Base-by-base conservation (phyloP, 2,113 vertebrate species). In the Charadrius vociferus region DNA sequence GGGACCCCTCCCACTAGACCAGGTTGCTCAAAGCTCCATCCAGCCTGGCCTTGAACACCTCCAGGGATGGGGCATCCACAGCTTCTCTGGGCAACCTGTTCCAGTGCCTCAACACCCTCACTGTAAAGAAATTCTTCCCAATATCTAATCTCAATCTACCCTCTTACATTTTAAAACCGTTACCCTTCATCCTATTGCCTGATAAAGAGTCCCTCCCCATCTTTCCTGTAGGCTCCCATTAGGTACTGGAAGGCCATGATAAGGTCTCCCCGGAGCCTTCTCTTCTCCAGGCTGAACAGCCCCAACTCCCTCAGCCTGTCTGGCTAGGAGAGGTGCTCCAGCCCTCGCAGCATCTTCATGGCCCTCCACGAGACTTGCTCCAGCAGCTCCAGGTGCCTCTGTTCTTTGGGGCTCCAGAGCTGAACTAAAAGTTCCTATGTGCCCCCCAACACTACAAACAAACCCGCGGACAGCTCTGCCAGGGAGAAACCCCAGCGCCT, bases 401-500 rank as follows among this genome's bases (percentile, higher is more conserved):
- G 30, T 30, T 20, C 4, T 7, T 58, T 27, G 12, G 27, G 27
- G 37, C 27, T 21, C 39, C 36, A 39, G 11, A 27, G 24, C 24
- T 29, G 36, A 10, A 26, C 24, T 39, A 18, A 22, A 47, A 36
- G 20, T 14, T 22, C 11, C 1, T 23, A 9, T 3, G 12, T 22
- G 11, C 4, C 2, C 1, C 19, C 45, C 41, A 14, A 8, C 53
- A 5, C 63, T 10, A 16, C 45, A 20, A 20, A 26, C 30, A 5
- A 5, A 14, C 30, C 29, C n/a, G 56, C 14, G 1, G 22, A 17
- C 17, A 5, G 5, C 3, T 21, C 22, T 4, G 15, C 21, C 4
- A 2, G 23, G 4, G 15, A 13, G 27, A 4, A 2, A 20, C 10
- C 13, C 12, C 34, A 4, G 2, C 1, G 5, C 17, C 61, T 3